Evolutionary conservation across 2,797 vertebrate genomes (phyloP), one percentile per base, ranked within the genome.

Genomic region (Parauchenoglanis ngamensis): DNA sequence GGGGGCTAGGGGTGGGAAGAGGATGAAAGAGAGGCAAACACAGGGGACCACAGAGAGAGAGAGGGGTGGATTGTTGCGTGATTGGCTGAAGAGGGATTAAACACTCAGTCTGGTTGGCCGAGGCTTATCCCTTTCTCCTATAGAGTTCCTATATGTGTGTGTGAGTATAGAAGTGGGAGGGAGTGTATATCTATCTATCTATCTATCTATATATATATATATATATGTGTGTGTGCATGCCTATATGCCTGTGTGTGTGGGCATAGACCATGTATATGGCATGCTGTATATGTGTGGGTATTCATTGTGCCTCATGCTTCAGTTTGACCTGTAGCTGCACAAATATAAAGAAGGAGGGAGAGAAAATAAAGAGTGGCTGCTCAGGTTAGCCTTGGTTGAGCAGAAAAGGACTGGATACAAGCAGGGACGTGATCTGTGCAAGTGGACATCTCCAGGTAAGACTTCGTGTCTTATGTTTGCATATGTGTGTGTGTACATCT

Each of bases 381-480:
- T 68, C 52, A 59, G 78, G 65, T 70, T 52, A 88, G 87, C 40
- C 78, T 35, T 85, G 83, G 52, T 86, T 85, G 82, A 70, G 80
- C 70, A 63, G 67, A 87, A 67, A 88, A 70, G 44, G 72, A 57
- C 54, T 44, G 54, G 85, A 87, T 49, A 79, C 75, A 59, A 85
- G 68, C 68, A 79, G 67, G 52, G 46, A 72, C 31, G 49, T 83
- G 68, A 44, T 10, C 35, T 44, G 44, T 77, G 49, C 72, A 49
- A 70, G 88, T 86, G 68, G 70, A 88, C 82, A 75, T 86, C 91
- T 83, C 28, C 90, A n/a, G n/a, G n/a, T n/a, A n/a, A n/a, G n/a
- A n/a, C 7, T 46, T 46, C 7, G 0, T 59, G 17, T 21, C 17
- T 56, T 57, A 49, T 35, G n/a, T 56, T 61, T 59, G 40, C 57